Evolutionary conservation across 2,888 invertebrate species (phyloP), one percentile per base, ranked within the genome.

Genomic region (Phengaris alcon): DNA sequence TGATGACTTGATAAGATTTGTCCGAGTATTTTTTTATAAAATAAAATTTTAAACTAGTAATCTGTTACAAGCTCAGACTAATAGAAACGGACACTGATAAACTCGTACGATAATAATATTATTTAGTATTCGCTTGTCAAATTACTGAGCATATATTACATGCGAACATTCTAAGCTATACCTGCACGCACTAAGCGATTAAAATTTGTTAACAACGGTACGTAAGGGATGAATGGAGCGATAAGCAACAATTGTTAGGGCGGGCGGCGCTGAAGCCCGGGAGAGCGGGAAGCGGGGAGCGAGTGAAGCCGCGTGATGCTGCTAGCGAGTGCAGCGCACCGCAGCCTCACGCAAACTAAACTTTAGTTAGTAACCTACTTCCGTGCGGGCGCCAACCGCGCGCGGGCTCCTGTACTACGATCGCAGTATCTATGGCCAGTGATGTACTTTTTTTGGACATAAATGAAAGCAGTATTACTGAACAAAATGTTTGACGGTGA

Each of bases 291-390:
- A 76, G 82, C 81, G 82, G 81, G 82, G 82, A 75, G 82, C 76
- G 79, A 79, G 79, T 77, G 79, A 76, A 78, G 87, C 86, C 87
- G 82, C 83, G 82, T 79, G 80, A 79, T 87, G 85, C 86, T 87
- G 84, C 81, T 80, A 81, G 82, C 83, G 88, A 82, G 80, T 83
- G 82, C 82, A 82, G 90, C 91, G 86, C 90, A 89, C 87, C 90
- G 90, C 93, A 93, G 92, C 93, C 92, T 93, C 93, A 91, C 93
- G 91, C 93, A 90, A 93, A 93, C 93, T 91, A 93, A 93, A 93
- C 90, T 93, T 93, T 93, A 93, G 93, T 93, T 91, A 90, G 85
- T 93, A 93, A 93, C 93, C 93, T 93, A 93, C 93, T 93, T 93
- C 93, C 93, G 93, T 88, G 91, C 93, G 92, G 88, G 92, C 89